phyloP scores from a whole-genome alignment of 2,113 vertebrate genomes.

The Mesembrinibis cayennensis region DNA sequence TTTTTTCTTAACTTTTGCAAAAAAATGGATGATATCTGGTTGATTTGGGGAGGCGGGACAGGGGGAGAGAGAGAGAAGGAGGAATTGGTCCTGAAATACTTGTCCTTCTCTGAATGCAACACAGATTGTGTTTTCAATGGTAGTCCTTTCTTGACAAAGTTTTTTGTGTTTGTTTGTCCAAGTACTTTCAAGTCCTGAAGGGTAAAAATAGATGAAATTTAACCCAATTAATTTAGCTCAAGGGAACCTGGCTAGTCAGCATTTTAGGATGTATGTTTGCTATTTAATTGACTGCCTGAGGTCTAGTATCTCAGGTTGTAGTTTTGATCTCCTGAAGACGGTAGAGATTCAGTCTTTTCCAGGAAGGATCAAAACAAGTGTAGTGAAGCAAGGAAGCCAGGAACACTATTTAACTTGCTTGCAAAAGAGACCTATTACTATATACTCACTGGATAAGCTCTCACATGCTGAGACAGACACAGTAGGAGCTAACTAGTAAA shows the following conservation, averaged over 20 bases:
- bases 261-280: neutral
- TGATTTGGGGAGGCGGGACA: fast-evolving
- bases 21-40: neutral
- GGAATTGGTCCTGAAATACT: neutral
- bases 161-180: neutral
- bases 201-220: neutral
- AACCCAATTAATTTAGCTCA: neutral
- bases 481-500: neutral
- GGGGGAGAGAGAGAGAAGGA: neutral
- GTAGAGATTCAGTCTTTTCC: neutral
- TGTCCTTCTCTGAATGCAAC: neutral
- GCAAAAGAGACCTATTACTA: neutral
- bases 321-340: neutral
- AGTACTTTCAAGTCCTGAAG: neutral
- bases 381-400: neutral
- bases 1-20: neutral
- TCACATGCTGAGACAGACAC: neutral
- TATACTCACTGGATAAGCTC: neutral
- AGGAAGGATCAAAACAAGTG: neutral
- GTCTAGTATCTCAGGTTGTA: neutral
- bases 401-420: neutral
- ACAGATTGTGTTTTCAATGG: neutral
- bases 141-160: neutral
- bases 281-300: neutral
- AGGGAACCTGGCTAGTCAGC: neutral